These are phyloP conservation scores for Mellilla xanthometata DNA, from an alignment of 2,888 invertebrate genomes.

Conservation along the genomic window DNA sequence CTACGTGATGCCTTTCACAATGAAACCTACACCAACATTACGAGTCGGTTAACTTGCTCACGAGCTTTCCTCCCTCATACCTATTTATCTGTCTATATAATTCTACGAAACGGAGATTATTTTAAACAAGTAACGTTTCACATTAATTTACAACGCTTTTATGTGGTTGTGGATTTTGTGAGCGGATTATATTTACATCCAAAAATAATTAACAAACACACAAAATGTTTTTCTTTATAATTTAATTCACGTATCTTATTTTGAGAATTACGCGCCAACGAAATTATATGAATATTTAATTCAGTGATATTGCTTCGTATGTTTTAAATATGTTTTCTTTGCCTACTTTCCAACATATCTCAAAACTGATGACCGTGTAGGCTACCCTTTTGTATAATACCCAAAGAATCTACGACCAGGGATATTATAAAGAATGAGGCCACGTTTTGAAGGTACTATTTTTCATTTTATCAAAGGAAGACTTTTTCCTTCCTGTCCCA, in stretches of 20 bases:
- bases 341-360: conserved; percentile 10
- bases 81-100: too few species aligned
- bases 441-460: conserved; percentile 67
- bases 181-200: conserved; percentile 4
- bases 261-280: too few species aligned
- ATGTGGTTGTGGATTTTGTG: neutral
- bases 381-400: conserved; percentile 42
- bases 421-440: conserved; percentile 50
- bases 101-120: conserved; percentile 5
- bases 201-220: conserved; percentile 4
- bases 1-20: conserved; percentile 23
- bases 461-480: conserved; percentile 77
- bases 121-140: conserved; percentile 1
- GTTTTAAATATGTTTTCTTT: neutral
- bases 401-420: conserved; percentile 34
- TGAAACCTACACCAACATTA: conserved; percentile 3
- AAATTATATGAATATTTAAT: neutral
- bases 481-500: conserved; percentile 66
- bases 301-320: too few species aligned
- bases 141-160: neutral
- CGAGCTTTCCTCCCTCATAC: neutral
- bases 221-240: too few species aligned
- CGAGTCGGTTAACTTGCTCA: conserved; percentile 1
- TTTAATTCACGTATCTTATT: too few species aligned
- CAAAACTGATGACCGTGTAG: conserved; percentile 35